Evolutionary conservation across 2,113 vertebrate species (phyloP).

Genomic region (Corythornis madagascariensis): DNA sequence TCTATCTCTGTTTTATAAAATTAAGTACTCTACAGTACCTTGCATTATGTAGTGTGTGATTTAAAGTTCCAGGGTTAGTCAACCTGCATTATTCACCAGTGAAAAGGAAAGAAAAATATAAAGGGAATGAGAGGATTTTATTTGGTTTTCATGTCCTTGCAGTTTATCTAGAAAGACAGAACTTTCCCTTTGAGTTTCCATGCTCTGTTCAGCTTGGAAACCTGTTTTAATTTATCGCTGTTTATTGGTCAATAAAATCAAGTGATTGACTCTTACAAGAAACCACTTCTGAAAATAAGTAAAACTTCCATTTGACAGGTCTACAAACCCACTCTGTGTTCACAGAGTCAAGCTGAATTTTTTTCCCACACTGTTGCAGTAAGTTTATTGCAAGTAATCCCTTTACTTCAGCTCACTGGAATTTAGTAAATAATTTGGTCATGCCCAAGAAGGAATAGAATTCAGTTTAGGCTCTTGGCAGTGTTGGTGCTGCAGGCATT

Average conservation of each 20-base stretch:
- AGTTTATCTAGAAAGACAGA: not conserved
- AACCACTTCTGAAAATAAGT: not conserved
- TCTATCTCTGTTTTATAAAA: not conserved
- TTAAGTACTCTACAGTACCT: not conserved
- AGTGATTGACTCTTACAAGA: not conserved
- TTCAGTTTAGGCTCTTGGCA: not conserved
- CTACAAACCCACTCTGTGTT: not conserved
- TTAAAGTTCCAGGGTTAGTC: not conserved
- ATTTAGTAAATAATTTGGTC: conserved; percentile 27
- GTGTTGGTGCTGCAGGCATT: not conserved
- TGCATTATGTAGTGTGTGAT: accelerated
- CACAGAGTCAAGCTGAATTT: not conserved
- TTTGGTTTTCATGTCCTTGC: not conserved
- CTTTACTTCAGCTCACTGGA: conserved; percentile 16
- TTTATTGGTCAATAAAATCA: not conserved
- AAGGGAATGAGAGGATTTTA: not conserved
- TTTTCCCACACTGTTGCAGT: not conserved
- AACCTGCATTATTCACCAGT: not conserved
- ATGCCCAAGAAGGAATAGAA: conserved; percentile 22
- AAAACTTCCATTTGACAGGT: not conserved
- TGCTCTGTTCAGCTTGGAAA: not conserved
- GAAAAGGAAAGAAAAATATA: not conserved
- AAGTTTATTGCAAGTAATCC: not conserved
- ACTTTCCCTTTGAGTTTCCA: not conserved
- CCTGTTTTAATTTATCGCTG: not conserved